phyloP scores from a whole-genome alignment of 1,140 invertebrate species.

The Calliphora vicina region DNA sequence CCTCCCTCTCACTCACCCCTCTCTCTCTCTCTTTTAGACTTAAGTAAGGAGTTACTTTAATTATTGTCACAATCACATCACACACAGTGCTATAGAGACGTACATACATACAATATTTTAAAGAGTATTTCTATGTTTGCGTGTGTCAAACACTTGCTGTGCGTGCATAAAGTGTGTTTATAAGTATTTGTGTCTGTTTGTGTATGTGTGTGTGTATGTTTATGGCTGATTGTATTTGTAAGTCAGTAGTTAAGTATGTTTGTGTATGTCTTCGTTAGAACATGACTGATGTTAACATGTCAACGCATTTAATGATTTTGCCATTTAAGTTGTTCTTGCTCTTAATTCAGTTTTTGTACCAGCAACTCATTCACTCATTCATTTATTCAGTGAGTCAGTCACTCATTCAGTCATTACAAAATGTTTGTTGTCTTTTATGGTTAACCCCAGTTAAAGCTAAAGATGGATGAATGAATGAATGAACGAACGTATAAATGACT shows the following conservation, averaged over 20 bases:
- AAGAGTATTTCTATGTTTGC: not conserved
- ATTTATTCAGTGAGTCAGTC: not conserved
- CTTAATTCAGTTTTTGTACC: not conserved
- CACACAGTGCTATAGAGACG: not conserved
- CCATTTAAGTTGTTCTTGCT: constrained; percentile 4
- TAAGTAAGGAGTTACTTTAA: not conserved
- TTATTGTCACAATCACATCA: not conserved
- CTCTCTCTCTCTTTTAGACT: not conserved
- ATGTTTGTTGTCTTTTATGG: constrained; percentile 4
- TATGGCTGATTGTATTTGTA: not conserved
- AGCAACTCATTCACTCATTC: not conserved
- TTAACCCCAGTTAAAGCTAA: not conserved
- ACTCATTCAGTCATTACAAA: not conserved
- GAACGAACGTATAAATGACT: not conserved
- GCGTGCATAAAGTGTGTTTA: too few species aligned
- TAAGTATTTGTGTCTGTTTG: not conserved
- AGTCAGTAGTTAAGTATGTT: not conserved
- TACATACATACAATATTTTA: not conserved
- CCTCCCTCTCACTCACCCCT: too few species aligned
- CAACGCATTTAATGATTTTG: constrained; percentile 13
- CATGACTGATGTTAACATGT: constrained; percentile 9
- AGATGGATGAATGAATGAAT: not conserved
- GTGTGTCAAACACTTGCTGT: not conserved
- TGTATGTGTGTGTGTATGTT: not conserved
- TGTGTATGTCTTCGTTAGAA: not conserved